Evolutionary conservation across 1,140 invertebrate species (phyloP), one percentile per base, ranked within the genome.

Genomic region (Aphelenchoides fujianensis): DNA sequence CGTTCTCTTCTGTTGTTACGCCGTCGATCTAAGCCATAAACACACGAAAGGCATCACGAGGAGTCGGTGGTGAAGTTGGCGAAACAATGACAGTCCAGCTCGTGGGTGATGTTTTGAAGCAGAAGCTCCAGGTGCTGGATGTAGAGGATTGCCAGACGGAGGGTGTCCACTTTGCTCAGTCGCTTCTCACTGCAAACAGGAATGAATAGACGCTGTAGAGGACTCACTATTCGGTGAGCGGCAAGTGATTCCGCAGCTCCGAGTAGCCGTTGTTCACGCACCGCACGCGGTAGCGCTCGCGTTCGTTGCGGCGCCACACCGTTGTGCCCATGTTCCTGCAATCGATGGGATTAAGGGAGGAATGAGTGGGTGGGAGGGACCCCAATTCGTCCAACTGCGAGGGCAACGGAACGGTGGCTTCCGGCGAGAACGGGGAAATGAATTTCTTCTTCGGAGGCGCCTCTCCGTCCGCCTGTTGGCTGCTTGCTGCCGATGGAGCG

Each of bases 221-320:
- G 69, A 78, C 72, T 59, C 61, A 81, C 79, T 69, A 35, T 52
- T 82, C 69, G 27, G 70, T 69, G 3, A 85, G 63, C 5, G 86
- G 90, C 16, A 96, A 85, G 83, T 91, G 90, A 54, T 89, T 88
- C 69, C 93, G 89, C 52, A 96, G 88, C 69, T 88, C 86, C 75
- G 92, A 91, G 72, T 95, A 90, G 71, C 90, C 91, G 73, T 91
- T 90, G 81, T 93, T 91, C 54, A 96, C 89, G 70, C 92, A 92
- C 37, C 90, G 88, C 7, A 94, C 92, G 85, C 86, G 77, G 62
- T 84, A 78, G 30, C 86, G 64, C 71, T 86, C 86, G 5, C 86
- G 78, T 70, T 86, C 86, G 74, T 86, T 86, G 12, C 86, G 77
- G 35, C 82, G 80, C 70, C 85, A 77, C 23, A 86, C 85, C 5